A percentile compares a stretch with the other conserved stretches of the same genome.
These are phyloP conservation scores for Spodoptera exigua DNA, from an alignment of 2,888 invertebrate genomes.

Conservation along the genomic window DNA sequence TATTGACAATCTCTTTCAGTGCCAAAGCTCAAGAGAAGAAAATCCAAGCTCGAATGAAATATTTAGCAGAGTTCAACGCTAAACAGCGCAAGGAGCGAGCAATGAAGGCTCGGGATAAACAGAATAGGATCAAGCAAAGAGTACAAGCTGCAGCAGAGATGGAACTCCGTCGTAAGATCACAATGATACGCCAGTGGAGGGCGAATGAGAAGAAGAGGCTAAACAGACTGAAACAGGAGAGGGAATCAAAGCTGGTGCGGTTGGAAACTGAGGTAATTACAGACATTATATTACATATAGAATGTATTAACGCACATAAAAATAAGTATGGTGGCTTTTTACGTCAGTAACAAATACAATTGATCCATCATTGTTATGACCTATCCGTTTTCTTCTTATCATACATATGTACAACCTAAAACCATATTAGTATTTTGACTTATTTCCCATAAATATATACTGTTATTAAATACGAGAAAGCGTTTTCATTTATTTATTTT, in stretches of 20 bases:
- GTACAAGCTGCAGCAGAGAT: slow-evolving; percentile 83
- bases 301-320: too few species aligned
- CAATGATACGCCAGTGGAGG: slow-evolving; percentile 83
- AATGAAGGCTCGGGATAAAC: slow-evolving; percentile 71
- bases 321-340: too few species aligned
- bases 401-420: too few species aligned
- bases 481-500: too few species aligned
- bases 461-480: too few species aligned
- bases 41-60: slow-evolving; percentile 77
- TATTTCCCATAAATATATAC: too few species aligned
- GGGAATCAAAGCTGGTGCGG: slow-evolving; percentile 69
- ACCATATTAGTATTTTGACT: too few species aligned
- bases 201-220: slow-evolving; percentile 80
- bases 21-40: slow-evolving; percentile 82
- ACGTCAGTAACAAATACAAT: too few species aligned
- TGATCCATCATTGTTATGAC: too few species aligned
- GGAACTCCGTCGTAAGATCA: slow-evolving; percentile 82
- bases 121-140: slow-evolving; percentile 80
- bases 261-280: slow-evolving; percentile 73
- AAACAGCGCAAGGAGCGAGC: slow-evolving; percentile 77
- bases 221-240: slow-evolving; percentile 74
- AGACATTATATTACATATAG: too few species aligned
- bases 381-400: too few species aligned
- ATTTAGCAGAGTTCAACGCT: slow-evolving; percentile 79
- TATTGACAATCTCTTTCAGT: slow-evolving; percentile 56